Evolutionary conservation across 2,888 invertebrate species (phyloP), one percentile per base, ranked within the genome.

Genomic region (Stenotaenia linearis): DNA sequence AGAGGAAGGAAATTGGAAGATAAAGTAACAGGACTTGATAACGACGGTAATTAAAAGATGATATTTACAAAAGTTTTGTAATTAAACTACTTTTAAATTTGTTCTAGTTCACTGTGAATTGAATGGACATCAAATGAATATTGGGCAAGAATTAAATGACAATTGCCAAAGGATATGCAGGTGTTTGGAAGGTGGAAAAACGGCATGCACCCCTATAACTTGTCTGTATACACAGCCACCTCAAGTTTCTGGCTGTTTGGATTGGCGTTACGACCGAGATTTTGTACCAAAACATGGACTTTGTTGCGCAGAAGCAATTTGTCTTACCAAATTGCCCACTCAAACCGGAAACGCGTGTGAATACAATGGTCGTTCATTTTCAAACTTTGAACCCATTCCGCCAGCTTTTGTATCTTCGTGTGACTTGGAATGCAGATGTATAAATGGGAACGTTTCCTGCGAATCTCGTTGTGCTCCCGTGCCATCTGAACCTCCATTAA

Each of bases 371-470:
- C 87, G 90, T 56, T 82, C 81, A 21, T 90, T 91, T 81, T 90
- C 89, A 45, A 95, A 96, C 86, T 95, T 93, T 92, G 92, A 92
- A 79, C 92, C 92, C 83, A 90, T 96, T 75, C 95, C 96, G 0
- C 87, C 90, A 9, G 90, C 92, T 79, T 87, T 84, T 32, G 78
- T 95, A 2, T 93, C 94, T 12, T 85, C 95, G 78, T 96, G 96
- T 84, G 93, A 95, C 81, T 90, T 92, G 83, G 90, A 92, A 82
- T 96, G 96, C 84, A 94, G 91, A 85, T 96, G 96, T 84, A 94
- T 95, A 85, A 92, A 92, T 86, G 95, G 96, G 18, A 93, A 92
- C 82, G 89, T 96, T 21, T 92, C 94, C 81, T 96, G 96, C 84
- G 92, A 93, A 82, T 91, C 92, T 45, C 90, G 91, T 15, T 96